Evolutionary conservation across 2,797 vertebrate genomes (phyloP), one percentile per base, ranked within the genome.

Genomic region (Falco novaeseelandiae): DNA sequence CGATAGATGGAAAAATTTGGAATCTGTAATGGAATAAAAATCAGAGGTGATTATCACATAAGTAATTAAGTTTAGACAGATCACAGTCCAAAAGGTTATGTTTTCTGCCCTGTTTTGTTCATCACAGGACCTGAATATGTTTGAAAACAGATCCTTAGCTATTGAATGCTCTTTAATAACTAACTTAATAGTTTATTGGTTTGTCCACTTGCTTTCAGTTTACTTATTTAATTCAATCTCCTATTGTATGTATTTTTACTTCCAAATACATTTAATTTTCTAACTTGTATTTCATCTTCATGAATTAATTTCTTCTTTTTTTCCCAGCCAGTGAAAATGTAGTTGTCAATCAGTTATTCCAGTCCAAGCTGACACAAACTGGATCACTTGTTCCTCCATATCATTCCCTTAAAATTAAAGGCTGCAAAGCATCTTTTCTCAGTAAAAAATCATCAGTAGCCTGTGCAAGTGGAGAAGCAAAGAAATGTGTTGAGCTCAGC

Each of bases 281-380:
- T 89, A 72, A 76, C 23, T 40, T 49, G 12, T 63, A 23, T 85
- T 96, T 90, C 92, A 20, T 80, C 4, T 32, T 61, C 54, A 23
- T 87, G 19, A 12, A 29, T 92, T 90, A 55, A 44, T 96, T 94
- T 83, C 8, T 67, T 57, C 6, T 96, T 79, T 94, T 78, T 96
- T 62, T 71, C 82, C 81, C 97, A 99, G 99, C 99, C 93, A 99
- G 99, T 96, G 99, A 99, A 98, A 99, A 99, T 49, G 98, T 99
- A 76, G 98, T 99, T 94, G 97, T 99, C 97, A 98, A 98, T 97
- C 99, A 99, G 66, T 98, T 99, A 98, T 99, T 99, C 98, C 99
- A 99, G 98, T 98, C 99, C 94, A 99, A 99, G 97, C 97, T 99
- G 98, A 99, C 99, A 91, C 99, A 99, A 90, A 99, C 99, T 14